Percentiles rank a stretch among this genome's conserved stretches.
Evolutionary conservation across 1,140 invertebrate genomes (phyloP).

Genomic region (Bombus balteatus): DNA sequence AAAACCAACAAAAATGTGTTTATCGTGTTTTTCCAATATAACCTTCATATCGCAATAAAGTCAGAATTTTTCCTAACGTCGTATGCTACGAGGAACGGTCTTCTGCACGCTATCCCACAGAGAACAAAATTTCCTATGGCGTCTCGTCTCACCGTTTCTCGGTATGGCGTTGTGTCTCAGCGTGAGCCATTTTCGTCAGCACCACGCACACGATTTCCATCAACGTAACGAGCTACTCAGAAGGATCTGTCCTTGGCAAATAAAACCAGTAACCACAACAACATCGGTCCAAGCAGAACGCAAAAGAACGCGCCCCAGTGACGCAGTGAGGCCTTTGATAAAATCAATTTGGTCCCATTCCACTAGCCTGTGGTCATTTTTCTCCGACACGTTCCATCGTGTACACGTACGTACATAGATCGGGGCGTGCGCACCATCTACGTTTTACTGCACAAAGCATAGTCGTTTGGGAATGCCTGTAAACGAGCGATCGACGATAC

Average conservation of each 20-base stretch:
- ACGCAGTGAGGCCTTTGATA: conserved; percentile 23
- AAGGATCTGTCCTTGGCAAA: neutral
- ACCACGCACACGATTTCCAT: neutral
- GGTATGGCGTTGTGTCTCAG: neutral
- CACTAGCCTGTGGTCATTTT: conserved; percentile 27
- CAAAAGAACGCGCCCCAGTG: neutral
- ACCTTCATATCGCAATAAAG: too few species aligned
- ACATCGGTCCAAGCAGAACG: neutral
- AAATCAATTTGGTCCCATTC: conserved; percentile 55
- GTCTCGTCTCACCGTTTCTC: neutral
- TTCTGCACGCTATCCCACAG: neutral
- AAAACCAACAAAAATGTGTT: neutral
- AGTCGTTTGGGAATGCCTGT: conserved; percentile 62
- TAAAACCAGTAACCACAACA: neutral
- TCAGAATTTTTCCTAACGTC: neutral
- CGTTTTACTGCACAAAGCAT: conserved; percentile 56
- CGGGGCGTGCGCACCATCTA: neutral
- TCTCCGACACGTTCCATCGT: conserved; percentile 30
- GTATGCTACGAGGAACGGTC: neutral
- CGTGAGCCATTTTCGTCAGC: neutral
- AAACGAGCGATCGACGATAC: conserved; percentile 65
- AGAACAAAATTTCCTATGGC: neutral
- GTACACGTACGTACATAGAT: neutral
- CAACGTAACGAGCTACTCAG: too few species aligned
- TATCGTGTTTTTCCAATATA: too few species aligned